Percentiles rank a stretch among this genome's conserved stretches.
phyloP scores from a whole-genome alignment of 2,797 vertebrate genomes.

The Enteromius radiatus region DNA sequence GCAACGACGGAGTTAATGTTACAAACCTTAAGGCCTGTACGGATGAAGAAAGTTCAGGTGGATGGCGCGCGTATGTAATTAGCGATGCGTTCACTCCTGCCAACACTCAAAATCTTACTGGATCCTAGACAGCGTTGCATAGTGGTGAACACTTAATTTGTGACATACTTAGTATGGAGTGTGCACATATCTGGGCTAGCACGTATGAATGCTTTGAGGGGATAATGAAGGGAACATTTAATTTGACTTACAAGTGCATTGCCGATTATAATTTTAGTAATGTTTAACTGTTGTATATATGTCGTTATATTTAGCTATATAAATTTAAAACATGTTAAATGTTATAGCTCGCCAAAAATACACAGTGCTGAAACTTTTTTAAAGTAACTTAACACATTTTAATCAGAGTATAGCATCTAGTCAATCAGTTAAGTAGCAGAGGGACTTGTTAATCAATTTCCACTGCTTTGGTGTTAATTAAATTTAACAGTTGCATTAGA shows the following conservation, averaged over 20 bases:
- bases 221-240: neutral
- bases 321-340: too few species aligned
- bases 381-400: too few species aligned
- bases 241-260: neutral
- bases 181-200: neutral
- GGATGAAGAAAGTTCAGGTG: neutral
- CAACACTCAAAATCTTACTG: neutral
- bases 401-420: too few species aligned
- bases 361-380: too few species aligned
- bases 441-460: too few species aligned
- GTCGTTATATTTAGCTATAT: too few species aligned
- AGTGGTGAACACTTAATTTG: too few species aligned
- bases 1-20: neutral
- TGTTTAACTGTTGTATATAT: neutral
- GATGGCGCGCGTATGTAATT: slow-evolving; percentile 12
- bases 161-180: neutral
- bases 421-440: too few species aligned
- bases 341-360: too few species aligned
- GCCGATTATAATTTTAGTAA: too few species aligned
- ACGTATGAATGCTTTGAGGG: neutral
- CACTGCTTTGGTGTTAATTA: too few species aligned
- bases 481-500: too few species aligned
- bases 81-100: neutral
- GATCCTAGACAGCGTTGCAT: neutral
- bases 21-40: slow-evolving; percentile 10